Base-by-base conservation (phyloP, 2,797 vertebrate genomes). In the Clarias laeviceps region DNA sequence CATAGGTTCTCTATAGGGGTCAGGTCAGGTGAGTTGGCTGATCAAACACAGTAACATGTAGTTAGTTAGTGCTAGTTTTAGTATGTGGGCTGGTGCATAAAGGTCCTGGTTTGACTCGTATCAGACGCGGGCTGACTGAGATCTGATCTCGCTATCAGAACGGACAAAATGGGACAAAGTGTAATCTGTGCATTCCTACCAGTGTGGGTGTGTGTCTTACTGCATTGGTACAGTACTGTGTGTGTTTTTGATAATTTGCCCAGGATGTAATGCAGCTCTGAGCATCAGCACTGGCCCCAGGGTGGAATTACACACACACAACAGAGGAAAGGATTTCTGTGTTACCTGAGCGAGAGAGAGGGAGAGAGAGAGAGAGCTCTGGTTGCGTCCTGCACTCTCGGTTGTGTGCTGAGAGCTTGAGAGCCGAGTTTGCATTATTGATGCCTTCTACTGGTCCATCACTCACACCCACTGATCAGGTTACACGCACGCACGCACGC, bases 371-470 rank as follows among this genome's bases (percentile, higher is more conserved):
- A 93, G 89, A 73, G 56, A 91, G 93, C 94, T 95, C 93, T 92
- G 93, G 92, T 94, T 94, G 88, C 69, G 90, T 91, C 91, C 94
- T 93, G 93, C 95, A 95, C 95, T 96, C 95, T 96, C 95, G 90
- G 95, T 93, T 94, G 90, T 90, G 89, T 88, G 91, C 93, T 93
- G 90, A 89, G 92, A 64, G 66, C 85, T 83, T 93, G 90, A 89
- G 92, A 64, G 68, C 87, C 77, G 69, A 80, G 57, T 87, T 89
- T 96, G 93, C 93, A 96, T 96, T 95, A 96, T 95, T 92, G 92
- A 95, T 95, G 94, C 93, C 91, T 66, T 89, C 91, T 59, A 90
- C 93, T 91, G 92, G 92, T 94, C 89, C 83, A 69, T 91, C 85
- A 87, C 93, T 92, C 72, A 84, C 94, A 92, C 91, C 92, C 92